Evolutionary conservation across 1,140 invertebrate genomes (phyloP), one percentile per base, ranked within the genome.

Genomic region (Drosophila lini): DNA sequence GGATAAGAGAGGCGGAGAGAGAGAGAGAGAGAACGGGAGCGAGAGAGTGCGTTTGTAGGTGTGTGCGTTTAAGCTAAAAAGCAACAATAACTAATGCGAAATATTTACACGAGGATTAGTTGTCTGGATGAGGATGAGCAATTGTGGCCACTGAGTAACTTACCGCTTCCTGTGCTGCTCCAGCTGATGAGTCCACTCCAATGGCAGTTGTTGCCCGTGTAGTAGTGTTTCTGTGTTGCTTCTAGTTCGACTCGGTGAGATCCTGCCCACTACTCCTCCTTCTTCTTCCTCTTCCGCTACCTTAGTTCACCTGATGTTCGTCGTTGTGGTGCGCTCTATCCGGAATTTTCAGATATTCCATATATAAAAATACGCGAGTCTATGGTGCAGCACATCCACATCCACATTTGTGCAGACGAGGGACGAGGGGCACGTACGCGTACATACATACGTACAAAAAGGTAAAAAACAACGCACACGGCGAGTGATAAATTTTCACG

Each of bases 401-500:
- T 69, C 62, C 40, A 77, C 83, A 84, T 80, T 73, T 67, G 81
- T 42, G 59, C 61, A 44, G 83, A 88, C 76, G 80, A 55, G 52
- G 52, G 75, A 89, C 61, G 61, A 84, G 63, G 73, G 71, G 64
- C 74, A 81, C 68, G 62, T 67, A 73, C 67, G 76, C 74, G 74
- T 80, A 83, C 69, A 88, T 80, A 83, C 69, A 88, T 83, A 83
- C 68, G 80, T 80, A 82, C 55, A 80, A 81, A 76, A 78, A 81
- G 80, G 61, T 88, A 78, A 52, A 89, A 89, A 89, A 77, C 52
- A 83, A 75, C 73, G 74, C 67, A 60, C 67, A 60, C 74, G 64
- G 70, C 74, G 68, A 86, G 82, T 76, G 84, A 81, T 84, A 88
- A 88, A 88, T 80, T 84, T 88, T 89, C 84, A 88, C 84, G 74